Conservation (phyloP, 2,113 vertebrate genomes). For the Neopipo cinnamomea region DNA sequence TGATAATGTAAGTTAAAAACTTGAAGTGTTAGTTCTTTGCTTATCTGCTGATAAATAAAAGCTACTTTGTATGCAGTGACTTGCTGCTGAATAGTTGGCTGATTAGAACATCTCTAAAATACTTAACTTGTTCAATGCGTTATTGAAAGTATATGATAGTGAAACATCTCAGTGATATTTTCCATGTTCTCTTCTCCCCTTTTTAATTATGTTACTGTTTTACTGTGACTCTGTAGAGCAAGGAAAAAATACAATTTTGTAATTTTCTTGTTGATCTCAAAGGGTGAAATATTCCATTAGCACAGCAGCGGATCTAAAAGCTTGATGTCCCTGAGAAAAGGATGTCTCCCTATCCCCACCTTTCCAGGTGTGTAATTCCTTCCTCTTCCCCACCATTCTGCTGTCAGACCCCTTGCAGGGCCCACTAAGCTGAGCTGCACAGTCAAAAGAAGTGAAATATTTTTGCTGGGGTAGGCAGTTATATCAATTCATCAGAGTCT, state of each 20-base stretch:
- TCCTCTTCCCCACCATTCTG: background rate
- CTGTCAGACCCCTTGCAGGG: background rate
- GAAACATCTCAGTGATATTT: background rate
- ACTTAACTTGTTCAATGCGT: background rate
- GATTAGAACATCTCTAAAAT: background rate
- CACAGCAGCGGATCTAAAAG: background rate
- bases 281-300: background rate
- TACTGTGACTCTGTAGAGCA: background rate
- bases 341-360: background rate
- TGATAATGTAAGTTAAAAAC: background rate
- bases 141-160: background rate
- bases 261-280: background rate
- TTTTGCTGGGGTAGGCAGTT: background rate
- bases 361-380: background rate
- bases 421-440: background rate
- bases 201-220: background rate
- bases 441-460: background rate
- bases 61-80: background rate
- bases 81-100: background rate
- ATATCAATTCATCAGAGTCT: background rate
- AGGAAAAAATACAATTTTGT: background rate
- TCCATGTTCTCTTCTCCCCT: background rate
- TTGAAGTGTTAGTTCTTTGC: background rate
- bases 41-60: slow-evolving; percentile 4
- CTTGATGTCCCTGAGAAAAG: background rate